A percentile compares a stretch with the other conserved stretches of the same genome.
These are phyloP conservation scores for Empidonax alnorum DNA, from an alignment of 2,113 vertebrate genomes.

Conservation along the genomic window DNA sequence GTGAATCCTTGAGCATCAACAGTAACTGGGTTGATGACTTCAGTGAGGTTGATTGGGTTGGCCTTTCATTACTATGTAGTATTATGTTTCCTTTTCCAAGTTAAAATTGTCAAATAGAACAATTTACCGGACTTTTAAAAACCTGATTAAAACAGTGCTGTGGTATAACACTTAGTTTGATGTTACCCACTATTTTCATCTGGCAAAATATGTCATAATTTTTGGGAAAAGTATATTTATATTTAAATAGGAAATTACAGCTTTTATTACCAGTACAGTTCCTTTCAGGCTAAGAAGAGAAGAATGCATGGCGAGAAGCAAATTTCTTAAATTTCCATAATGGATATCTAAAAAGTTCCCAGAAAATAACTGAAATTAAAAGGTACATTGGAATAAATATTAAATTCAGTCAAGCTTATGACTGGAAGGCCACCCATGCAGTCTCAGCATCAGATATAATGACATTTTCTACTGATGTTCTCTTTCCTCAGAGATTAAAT, in stretches of 20 bases:
- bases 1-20: constrained; percentile 47
- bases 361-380: constrained; percentile 23
- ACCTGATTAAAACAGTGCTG: constrained; percentile 55
- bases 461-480: background rate
- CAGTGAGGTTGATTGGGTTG: constrained; percentile 55
- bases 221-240: constrained; percentile 18
- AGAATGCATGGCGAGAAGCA: background rate
- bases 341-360: constrained; percentile 18
- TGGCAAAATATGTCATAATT: constrained; percentile 38
- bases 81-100: constrained; percentile 50
- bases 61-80: constrained; percentile 45
- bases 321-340: constrained; percentile 7
- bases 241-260: constrained; percentile 17
- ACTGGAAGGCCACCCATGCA: background rate
- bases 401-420: background rate
- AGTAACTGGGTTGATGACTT: constrained; percentile 48
- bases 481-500: background rate
- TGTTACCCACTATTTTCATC: constrained; percentile 38
- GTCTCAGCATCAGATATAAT: background rate
- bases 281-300: constrained; percentile 26
- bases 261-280: constrained; percentile 12
- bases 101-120: constrained; percentile 56
- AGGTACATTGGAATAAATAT: constrained; percentile 1
- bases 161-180: constrained; percentile 19
- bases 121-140: constrained; percentile 43